A percentile compares a stretch with the other conserved stretches of the same genome.
Evolutionary conservation across 2,797 vertebrate genomes (phyloP).

Genomic region (Neoniphon sammara): DNA sequence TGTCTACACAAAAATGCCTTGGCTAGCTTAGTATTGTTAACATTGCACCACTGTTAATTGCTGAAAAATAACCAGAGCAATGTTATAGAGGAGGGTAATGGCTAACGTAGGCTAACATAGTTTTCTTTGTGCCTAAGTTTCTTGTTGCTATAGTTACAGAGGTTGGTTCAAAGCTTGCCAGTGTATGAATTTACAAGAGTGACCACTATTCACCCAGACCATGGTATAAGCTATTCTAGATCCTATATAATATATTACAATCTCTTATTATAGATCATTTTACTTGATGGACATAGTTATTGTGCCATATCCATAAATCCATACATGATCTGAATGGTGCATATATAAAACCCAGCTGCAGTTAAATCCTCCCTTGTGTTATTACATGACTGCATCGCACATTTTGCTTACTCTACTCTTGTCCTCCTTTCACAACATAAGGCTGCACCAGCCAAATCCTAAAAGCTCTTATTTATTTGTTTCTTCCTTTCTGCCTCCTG

Average conservation of each 20-base stretch:
- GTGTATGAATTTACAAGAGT: too few relatives aligned
- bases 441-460: conserved; percentile 37
- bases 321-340: conserved; percentile 24
- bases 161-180: too few relatives aligned
- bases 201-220: too few relatives aligned
- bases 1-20: too few relatives aligned
- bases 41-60: too few relatives aligned
- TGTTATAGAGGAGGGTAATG: too few relatives aligned
- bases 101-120: too few relatives aligned
- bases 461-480: conserved; percentile 42
- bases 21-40: too few relatives aligned
- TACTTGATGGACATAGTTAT: background rate
- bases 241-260: background rate
- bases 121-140: too few relatives aligned
- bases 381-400: conserved; percentile 9
- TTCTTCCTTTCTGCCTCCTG: conserved; percentile 39
- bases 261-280: background rate
- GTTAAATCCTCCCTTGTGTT: conserved; percentile 8
- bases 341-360: background rate
- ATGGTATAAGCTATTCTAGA: too few relatives aligned
- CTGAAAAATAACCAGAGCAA: too few relatives aligned
- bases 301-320: background rate
- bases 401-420: conserved; percentile 14
- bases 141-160: too few relatives aligned
- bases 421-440: conserved; percentile 25